A percentile compares a stretch with the other conserved stretches of the same genome.
Conservation (phyloP, 2,113 vertebrate genomes). For the Aspidoscelis tigris region DNA sequence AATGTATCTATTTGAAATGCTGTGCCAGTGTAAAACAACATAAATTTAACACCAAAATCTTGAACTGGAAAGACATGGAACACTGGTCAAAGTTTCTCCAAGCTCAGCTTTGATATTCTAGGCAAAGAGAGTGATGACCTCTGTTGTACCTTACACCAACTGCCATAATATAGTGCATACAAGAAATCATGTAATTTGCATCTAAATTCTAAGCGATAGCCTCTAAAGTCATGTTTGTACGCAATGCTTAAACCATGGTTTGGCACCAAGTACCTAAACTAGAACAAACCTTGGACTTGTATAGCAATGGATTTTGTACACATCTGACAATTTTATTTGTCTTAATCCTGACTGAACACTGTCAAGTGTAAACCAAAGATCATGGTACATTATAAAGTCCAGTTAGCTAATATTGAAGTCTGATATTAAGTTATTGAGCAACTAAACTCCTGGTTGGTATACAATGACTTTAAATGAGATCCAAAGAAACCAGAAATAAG, state of each 20-base stretch:
- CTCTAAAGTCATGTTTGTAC: constrained; percentile 24
- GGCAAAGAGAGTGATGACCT: constrained; percentile 15
- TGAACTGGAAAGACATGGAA: not conserved
- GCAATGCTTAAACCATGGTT: not conserved
- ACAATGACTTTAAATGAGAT: not conserved
- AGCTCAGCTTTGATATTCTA: constrained; percentile 3
- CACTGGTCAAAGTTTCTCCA: not conserved
- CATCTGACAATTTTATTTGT: not conserved
- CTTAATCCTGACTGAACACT: not conserved
- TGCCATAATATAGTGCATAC: constrained; percentile 55
- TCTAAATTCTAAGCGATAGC: constrained; percentile 43
- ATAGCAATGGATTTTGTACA: not conserved
- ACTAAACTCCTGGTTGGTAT: not conserved
- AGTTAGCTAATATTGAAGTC: too few species aligned
- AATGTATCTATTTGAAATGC: not conserved
- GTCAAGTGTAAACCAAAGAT: not conserved
- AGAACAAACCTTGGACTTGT: not conserved
- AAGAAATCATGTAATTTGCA: constrained; percentile 39
- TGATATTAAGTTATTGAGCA: not conserved
- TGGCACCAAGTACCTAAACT: not conserved
- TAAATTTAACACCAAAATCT: not conserved
- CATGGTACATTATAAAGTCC: not conserved
- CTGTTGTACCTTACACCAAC: constrained; percentile 44
- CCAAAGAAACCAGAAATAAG: not conserved
- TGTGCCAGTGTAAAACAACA: not conserved